Percentiles rank a stretch among this genome's conserved stretches.
Evolutionary conservation across 1,140 invertebrate species (phyloP).

Genomic region (Lasioglossum albipes): DNA sequence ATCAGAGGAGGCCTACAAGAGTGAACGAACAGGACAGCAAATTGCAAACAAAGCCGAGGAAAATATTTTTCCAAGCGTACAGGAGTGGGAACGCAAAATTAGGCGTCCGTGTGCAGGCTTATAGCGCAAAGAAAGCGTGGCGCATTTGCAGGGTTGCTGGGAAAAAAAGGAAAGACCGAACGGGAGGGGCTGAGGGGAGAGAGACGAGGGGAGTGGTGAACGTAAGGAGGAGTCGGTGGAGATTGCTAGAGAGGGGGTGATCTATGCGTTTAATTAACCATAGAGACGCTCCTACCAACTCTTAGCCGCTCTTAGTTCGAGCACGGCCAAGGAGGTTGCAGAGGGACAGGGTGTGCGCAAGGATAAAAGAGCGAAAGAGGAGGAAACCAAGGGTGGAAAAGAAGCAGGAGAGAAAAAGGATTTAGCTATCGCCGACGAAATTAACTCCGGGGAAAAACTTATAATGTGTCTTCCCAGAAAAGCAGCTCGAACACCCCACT

Average conservation of each 20-base stretch:
- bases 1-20: too few relatives aligned
- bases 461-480: conserved; percentile 72
- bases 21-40: too few relatives aligned
- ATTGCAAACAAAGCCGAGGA: background rate
- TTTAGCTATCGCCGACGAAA: conserved; percentile 67
- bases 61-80: conserved; percentile 11
- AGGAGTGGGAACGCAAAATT: conserved; percentile 36
- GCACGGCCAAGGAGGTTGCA: conserved; percentile 60
- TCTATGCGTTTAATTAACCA: conserved; percentile 80
- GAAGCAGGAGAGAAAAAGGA: conserved; percentile 50
- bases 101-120: conserved; percentile 23
- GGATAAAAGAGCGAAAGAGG: conserved; percentile 63
- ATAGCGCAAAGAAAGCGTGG: conserved; percentile 49
- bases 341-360: conserved; percentile 51
- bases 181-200: background rate
- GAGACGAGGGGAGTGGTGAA: conserved; percentile 9
- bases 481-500: conserved; percentile 53
- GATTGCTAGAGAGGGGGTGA: conserved; percentile 68
- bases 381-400: background rate
- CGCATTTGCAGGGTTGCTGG: conserved; percentile 46
- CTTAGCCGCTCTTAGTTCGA: conserved; percentile 76
- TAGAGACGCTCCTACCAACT: conserved; percentile 77
- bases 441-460: conserved; percentile 73
- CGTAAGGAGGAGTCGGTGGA: conserved; percentile 50
- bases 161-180: conserved; percentile 6